These are phyloP conservation scores for Carettochelys insculpta DNA, from an alignment of 2,113 vertebrate genomes.

Conservation along the genomic window DNA sequence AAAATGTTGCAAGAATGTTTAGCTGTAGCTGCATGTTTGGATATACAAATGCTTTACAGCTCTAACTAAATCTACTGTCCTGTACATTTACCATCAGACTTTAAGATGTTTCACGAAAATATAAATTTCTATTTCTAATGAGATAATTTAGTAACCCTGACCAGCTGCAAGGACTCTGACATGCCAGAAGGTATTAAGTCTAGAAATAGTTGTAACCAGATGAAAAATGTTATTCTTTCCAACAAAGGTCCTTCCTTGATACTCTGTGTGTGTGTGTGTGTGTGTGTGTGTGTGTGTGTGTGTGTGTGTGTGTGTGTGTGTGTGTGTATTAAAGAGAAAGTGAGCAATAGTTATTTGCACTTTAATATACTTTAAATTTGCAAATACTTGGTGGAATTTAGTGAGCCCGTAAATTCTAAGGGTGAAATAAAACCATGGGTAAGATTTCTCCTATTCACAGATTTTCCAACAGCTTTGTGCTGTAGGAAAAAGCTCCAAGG, in stretches of 20 bases:
- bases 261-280: no score
- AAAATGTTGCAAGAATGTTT: neutral
- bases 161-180: constrained; percentile 41
- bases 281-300: no score
- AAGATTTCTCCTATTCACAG: neutral
- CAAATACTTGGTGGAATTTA: neutral
- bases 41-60: neutral
- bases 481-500: neutral
- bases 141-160: constrained; percentile 11
- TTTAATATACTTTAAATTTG: neutral
- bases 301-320: no score
- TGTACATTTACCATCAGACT: neutral
- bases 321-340: neutral
- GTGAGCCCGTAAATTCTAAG: accelerated
- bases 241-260: neutral
- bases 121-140: constrained; percentile 35
- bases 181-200: neutral
- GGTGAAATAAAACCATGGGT: neutral
- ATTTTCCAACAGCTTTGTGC: neutral
- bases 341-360: neutral
- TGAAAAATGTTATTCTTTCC: neutral
- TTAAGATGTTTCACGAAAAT: neutral
- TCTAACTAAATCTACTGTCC: constrained; percentile 51
- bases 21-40: neutral
- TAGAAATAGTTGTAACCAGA: neutral